Base-by-base conservation (phyloP, 1,140 invertebrate species). In the Ceratina australensis region DNA sequence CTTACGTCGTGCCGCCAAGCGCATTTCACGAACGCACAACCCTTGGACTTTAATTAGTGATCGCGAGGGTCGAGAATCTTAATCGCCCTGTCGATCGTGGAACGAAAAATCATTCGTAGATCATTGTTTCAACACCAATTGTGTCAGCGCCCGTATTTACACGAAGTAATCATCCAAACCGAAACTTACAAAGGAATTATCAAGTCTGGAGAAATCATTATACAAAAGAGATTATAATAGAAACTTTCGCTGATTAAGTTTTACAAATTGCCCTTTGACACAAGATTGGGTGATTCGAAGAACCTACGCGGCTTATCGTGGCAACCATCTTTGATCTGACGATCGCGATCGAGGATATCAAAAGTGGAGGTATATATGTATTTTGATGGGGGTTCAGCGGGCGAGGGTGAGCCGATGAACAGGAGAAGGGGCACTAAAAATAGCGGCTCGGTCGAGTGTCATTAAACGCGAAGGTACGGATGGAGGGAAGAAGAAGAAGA, bases 401-500 rank as follows among this genome's bases (percentile, higher is more conserved):
- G 8, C 33, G 33, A 42, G 33, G 33, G 26, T 20, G 18, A 42
- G n/a, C n/a, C 50, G 61, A 59, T 15, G 65, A 57, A 33, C 24
- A 42, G 12, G 3, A 15, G 10, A 54, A 54, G 26, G 28, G 5
- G 33, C 33, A 42, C 47, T 42, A 52, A 63, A 47, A 54, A 63
- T 77, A 71, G 13, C 3, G 22, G 33, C 33, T 42, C 13, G 33
- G 60, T 73, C 22, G 60, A 47, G 50, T 49, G 50, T 65, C 59
- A 57, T 78, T 73, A 71, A 52, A 15, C 42, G 68, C 54, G 33
- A 67, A 54, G 74, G 57, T 47, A 79, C 61, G 72, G 72, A 78
- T 42, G 33, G 33, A 42, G 33, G 33, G 33, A 33, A 33, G 33
- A 33, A 33, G 33, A 33, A 33, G 33, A 42, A 42, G 33, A 42